Base-by-base conservation (phyloP, 2,113 vertebrate species). In the Limanda limanda region DNA sequence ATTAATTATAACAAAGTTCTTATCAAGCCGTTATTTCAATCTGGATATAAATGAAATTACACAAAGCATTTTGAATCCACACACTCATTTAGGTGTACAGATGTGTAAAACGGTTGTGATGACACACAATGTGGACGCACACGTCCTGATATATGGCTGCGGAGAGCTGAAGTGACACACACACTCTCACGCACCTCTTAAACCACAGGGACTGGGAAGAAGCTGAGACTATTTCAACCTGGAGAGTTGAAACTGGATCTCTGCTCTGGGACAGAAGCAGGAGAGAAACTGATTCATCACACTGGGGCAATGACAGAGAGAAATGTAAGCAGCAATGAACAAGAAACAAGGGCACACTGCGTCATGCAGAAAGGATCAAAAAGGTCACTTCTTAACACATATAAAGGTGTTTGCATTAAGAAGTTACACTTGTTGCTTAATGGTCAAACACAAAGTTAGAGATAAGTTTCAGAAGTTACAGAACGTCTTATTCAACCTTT, bases 191-290 rank as follows among this genome's bases (percentile, higher is more conserved):
- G 81, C 81, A 78, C 68, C 57, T 63, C 56, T 55, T 70, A 79
- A 87, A 86, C 68, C 56, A 68, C 55, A 81, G 51, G 27, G 47
- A 18, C 17, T 51, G 47, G 18, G 47, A 51, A 51, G 64, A 52
- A n/a, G 5, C 78, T 60, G 71, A 73, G 74, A 79, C 74, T 64
- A 35, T 21, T 69, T 81, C 71, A 75, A 66, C 68, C 63, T 42
- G 5, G 24, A 76, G 59, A 62, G 25, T 17, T 10, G 76, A 66
- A 78, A 87, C 70, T 10, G 59, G 71, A 84, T 70, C 71, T 71
- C 13, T 52, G 59, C 0, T 37, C 62, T 66, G 47, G 47, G 47
- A 18, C 47, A 17, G 51, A 54, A 54, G 51, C 47, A n/a, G 45
- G 51, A 31, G 51, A 54, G 51, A 54, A 20, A n/a, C 51, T 21